A percentile compares a stretch with the other conserved stretches of the same genome.
Evolutionary conservation across 1,140 invertebrate species (phyloP).

Genomic region (Bursaphelenchus mucronatus): DNA sequence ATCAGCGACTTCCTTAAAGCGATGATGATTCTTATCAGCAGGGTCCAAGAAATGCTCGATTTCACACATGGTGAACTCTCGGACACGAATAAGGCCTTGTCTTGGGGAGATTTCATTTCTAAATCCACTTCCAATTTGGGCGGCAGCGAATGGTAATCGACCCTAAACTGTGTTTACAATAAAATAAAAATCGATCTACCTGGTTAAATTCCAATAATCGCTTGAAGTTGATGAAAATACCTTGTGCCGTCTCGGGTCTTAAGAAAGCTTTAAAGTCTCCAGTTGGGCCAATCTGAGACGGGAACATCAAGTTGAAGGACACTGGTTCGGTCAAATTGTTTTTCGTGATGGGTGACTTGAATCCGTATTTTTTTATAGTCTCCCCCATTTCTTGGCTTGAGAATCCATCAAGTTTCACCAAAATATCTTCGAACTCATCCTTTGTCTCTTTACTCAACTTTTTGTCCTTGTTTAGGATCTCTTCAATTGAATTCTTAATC

Average conservation of each 20-base stretch:
- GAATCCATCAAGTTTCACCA: constrained; percentile 72
- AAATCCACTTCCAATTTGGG: constrained; percentile 94
- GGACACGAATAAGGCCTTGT: constrained; percentile 80
- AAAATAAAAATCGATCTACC: constrained; percentile 29
- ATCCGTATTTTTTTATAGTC: constrained; percentile 78
- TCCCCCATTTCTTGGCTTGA: constrained; percentile 80
- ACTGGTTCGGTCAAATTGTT: constrained; percentile 90
- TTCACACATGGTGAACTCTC: constrained; percentile 98
- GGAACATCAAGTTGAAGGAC: constrained; percentile 98
- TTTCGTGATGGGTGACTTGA: constrained; percentile 87
- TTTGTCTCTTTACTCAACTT: constrained; percentile 71
- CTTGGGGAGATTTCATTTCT: constrained; percentile 98
- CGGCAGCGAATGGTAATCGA: constrained; percentile 90
- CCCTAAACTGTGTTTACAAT: constrained; percentile 66
- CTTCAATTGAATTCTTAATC: constrained; percentile 76
- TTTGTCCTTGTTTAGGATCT: constrained; percentile 75
- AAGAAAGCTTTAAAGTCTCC: constrained; percentile 67
- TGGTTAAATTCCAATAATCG: constrained; percentile 89
- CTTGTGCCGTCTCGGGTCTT: constrained; percentile 95
- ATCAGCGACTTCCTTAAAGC: constrained; percentile 76
- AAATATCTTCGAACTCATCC: constrained; percentile 56
- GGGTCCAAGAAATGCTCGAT: constrained; percentile 99
- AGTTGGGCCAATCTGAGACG: constrained; percentile 89
- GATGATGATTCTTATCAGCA: constrained; percentile 77
- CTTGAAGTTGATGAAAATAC: constrained; percentile 99